These are phyloP conservation scores for Apocheima hispidaria DNA, from an alignment of 2,888 invertebrate species.

Conservation along the genomic window DNA sequence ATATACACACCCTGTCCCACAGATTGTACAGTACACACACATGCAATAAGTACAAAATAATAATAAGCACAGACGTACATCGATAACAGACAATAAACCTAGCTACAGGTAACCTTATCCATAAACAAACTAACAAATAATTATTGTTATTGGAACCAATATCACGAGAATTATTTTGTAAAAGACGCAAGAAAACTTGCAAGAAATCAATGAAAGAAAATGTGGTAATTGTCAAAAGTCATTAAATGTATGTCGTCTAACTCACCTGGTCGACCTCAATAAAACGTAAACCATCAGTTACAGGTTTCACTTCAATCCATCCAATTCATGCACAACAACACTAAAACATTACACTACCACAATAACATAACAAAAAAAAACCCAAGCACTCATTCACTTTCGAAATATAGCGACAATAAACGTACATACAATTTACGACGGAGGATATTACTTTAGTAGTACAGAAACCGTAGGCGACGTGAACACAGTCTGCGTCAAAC, in stretches of 20 bases:
- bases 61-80: background rate
- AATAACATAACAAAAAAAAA: background rate
- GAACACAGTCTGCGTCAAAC: constrained; percentile 41
- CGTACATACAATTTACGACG: background rate
- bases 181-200: too few relatives aligned
- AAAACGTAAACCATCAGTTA: constrained; percentile 5
- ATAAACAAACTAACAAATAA: too few relatives aligned
- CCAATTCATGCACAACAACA: constrained; percentile 17
- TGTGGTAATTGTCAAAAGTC: background rate
- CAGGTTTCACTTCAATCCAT: constrained; percentile 14
- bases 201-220: too few relatives aligned
- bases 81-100: background rate
- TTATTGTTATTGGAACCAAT: too few relatives aligned
- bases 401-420: constrained; percentile 15
- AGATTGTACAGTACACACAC: constrained; percentile 45
- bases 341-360: background rate
- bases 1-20: constrained; percentile 54
- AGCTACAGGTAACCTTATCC: background rate
- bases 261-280: constrained; percentile 36
- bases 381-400: constrained; percentile 17
- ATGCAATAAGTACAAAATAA: constrained; percentile 18
- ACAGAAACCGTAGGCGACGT: constrained; percentile 26
- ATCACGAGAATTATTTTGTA: too few relatives aligned
- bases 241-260: background rate
- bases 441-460: background rate